A percentile compares a stretch with the other conserved stretches of the same genome.
Evolutionary conservation across 2,797 vertebrate species (phyloP).

Genomic region (Sebastes trivittatus): DNA sequence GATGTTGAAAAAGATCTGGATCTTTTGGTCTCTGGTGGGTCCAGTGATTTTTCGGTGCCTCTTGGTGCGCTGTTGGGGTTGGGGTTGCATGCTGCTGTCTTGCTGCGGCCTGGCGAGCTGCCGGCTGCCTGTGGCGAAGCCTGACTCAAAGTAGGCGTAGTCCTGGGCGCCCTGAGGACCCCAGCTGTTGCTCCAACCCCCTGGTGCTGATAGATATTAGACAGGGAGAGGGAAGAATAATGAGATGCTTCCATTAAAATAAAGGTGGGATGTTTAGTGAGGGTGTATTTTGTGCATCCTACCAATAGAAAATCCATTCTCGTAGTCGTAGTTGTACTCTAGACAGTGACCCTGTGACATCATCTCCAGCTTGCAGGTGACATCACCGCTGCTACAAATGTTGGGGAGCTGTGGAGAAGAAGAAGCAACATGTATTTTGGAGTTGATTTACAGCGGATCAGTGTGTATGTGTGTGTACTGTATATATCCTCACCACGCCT

Average conservation of each 20-base stretch:
- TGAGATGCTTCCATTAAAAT: neutral
- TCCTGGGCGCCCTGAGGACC: slow-evolving; percentile 87
- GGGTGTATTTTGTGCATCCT: slow-evolving; percentile 37
- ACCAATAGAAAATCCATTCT: slow-evolving; percentile 98
- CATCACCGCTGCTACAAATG: slow-evolving; percentile 90
- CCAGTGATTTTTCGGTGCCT: slow-evolving; percentile 84
- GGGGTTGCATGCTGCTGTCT: slow-evolving; percentile 31
- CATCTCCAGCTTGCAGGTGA: slow-evolving; percentile 93
- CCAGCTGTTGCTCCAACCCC: slow-evolving; percentile 87
- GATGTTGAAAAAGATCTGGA: slow-evolving; percentile 97
- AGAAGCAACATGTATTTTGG: neutral
- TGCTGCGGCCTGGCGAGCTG: slow-evolving; percentile 46
- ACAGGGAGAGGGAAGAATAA: slow-evolving; percentile 2
- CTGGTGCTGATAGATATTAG: slow-evolving; percentile 83
- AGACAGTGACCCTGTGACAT: slow-evolving; percentile 91
- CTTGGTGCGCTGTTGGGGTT: slow-evolving; percentile 80
- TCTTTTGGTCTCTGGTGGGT: slow-evolving; percentile 92
- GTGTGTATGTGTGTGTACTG: neutral
- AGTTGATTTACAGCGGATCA: neutral
- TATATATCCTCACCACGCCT: slow-evolving; percentile 86
- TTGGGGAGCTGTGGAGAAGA: slow-evolving; percentile 86
- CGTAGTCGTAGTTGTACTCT: slow-evolving; percentile 98
- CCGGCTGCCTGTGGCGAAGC: slow-evolving; percentile 77
- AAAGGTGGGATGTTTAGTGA: neutral
- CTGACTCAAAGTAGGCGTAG: slow-evolving; percentile 93